Evolutionary conservation across 2,113 vertebrate species (phyloP).

Genomic region (Otolemur garnettii): DNA sequence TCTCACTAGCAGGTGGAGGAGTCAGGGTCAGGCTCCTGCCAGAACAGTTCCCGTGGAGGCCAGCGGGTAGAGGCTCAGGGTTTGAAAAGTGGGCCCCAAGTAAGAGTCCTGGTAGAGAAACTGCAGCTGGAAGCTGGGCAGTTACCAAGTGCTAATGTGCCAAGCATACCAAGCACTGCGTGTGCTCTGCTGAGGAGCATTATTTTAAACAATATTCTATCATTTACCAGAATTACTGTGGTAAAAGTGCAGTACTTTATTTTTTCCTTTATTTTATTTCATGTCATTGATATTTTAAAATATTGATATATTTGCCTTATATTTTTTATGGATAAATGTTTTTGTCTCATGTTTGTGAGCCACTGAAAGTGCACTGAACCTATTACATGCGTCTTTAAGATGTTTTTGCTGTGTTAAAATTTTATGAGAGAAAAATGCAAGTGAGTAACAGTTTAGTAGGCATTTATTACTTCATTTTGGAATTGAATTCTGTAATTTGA

Average conservation of each 20-base stretch:
- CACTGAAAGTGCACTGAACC: constrained; percentile 84
- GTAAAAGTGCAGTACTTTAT: constrained; percentile 68
- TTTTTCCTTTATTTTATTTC: constrained; percentile 66
- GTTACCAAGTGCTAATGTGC: constrained; percentile 9
- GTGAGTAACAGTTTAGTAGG: constrained; percentile 71
- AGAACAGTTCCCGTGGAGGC: background rate
- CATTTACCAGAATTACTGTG: background rate
- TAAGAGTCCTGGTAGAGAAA: background rate
- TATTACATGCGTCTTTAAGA: constrained; percentile 72
- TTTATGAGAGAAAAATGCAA: constrained; percentile 74
- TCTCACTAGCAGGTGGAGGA: background rate
- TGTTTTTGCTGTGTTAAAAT: constrained; percentile 76
- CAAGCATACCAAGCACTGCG: constrained; percentile 35
- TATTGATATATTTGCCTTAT: constrained; percentile 61
- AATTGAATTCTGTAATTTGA: constrained; percentile 76
- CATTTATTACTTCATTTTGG: constrained; percentile 77
- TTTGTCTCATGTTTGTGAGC: constrained; percentile 75
- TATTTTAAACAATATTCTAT: background rate
- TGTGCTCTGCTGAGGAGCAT: background rate
- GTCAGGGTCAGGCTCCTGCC: background rate
- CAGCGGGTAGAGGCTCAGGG: background rate
- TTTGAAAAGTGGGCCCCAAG: background rate
- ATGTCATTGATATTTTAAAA: constrained; percentile 58
- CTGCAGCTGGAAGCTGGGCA: background rate
- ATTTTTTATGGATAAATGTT: constrained; percentile 71